Evolutionary conservation across 92 coral and sea anemone genomes (phyloP), one percentile per base, ranked within the genome.

Genomic region (Parazoanthus darwini): DNA sequence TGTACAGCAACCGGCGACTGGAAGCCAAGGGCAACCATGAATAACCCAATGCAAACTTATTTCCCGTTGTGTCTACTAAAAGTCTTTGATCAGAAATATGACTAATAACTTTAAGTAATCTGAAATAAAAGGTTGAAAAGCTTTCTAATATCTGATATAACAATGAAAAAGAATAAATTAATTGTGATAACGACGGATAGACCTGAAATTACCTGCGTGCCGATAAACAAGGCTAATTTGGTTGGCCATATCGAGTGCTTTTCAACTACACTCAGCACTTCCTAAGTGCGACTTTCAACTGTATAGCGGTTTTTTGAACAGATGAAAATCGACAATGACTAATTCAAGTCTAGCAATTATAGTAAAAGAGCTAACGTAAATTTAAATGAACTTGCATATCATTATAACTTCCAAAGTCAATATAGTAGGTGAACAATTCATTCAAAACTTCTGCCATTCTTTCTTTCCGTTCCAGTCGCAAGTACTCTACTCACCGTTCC

Each of bases 401-500:
- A 71, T 72, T 84, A 68, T 44, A 46, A 83, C 36, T 54, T 68
- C 42, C 46, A 22, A 74, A 73, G 71, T 84, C 78, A 84, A 73
- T n/a, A 23, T 76, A 76, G 51, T 39, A 82, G 70, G 37, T 46
- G 78, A 84, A 43, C 79, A 70, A 46, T 48, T 46, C 79, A 84
- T 23, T 70, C 44, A 1, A 42, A 71, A 39, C 10, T n/a, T 84
- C 56, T 42, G 35, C 77, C 51, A 10, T 46, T 84, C 58, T 84
- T 51, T 43, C 74, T 70, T 29, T 29, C 44, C 5, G 48, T 46
- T 23, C 26, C 37, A 56, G 35, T 25, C 54, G 18, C 22, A 20
- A 37, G 71, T 14, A 8, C 18, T 44, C 23, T 46, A 84, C 87
- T 73, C 77, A 91, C 93, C 93, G 87, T 85, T 63, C 48, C 84